phyloP scores from a whole-genome alignment of 2,113 vertebrate species.

The Oncorhynchus keta region DNA sequence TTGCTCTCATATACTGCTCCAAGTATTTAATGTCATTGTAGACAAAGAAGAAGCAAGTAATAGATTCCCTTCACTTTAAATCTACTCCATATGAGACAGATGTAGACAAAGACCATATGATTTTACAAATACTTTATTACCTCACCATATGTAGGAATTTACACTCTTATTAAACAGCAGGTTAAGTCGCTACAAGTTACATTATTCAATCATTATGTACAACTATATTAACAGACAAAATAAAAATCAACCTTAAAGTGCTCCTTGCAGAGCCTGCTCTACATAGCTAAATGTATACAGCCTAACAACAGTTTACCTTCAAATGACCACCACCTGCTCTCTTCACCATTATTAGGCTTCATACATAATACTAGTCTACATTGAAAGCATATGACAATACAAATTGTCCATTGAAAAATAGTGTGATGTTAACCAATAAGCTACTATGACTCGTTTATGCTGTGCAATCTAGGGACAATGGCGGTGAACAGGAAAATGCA shows the following conservation, averaged over 20 bases:
- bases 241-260: conserved; percentile 62
- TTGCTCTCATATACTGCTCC: too few species aligned
- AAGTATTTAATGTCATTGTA: too few species aligned
- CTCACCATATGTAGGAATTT: conserved; percentile 61
- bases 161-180: conserved; percentile 59
- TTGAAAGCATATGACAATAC: conserved; percentile 17
- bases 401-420: conserved; percentile 19
- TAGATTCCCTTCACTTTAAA: not conserved
- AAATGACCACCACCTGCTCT: conserved; percentile 55
- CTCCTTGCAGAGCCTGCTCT: conserved; percentile 74
- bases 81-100: too few species aligned
- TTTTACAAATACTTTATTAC: conserved; percentile 74
- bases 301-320: conserved; percentile 75
- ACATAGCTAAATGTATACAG: conserved; percentile 64
- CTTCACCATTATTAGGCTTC: not conserved
- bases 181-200: conserved; percentile 72
- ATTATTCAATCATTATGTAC: conserved; percentile 80
- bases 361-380: conserved; percentile 40
- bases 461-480: not conserved
- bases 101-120: not conserved
- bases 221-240: conserved; percentile 74
- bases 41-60: too few species aligned
- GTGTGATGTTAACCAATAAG: conserved; percentile 15
- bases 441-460: conserved; percentile 19
- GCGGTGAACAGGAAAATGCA: not conserved